These are phyloP conservation scores for Hyppa rectilinea DNA, from an alignment of 2,888 invertebrate species.

Conservation along the genomic window DNA sequence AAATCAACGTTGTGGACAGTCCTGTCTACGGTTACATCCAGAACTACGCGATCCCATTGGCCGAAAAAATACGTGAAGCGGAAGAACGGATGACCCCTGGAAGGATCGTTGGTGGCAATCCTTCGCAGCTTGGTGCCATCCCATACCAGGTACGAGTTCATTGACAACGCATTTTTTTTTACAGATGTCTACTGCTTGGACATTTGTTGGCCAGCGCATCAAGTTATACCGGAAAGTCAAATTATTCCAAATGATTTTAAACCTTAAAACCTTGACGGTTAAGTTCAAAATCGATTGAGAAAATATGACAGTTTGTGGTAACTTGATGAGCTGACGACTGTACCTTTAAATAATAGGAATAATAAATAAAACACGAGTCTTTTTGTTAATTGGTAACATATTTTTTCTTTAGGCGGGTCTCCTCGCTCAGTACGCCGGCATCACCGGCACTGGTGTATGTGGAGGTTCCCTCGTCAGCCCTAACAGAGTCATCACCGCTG, in stretches of 20 bases:
- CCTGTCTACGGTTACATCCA: slow-evolving; percentile 63
- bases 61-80: slow-evolving; percentile 52
- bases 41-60: slow-evolving; percentile 64
- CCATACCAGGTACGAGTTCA: slow-evolving; percentile 49
- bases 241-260: no score
- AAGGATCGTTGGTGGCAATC: slow-evolving; percentile 62
- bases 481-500: slow-evolving; percentile 72
- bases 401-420: slow-evolving; percentile 69
- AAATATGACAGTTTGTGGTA: no score
- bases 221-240: no score
- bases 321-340: no score
- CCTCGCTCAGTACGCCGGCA: slow-evolving; percentile 53
- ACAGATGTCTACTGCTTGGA: neutral
- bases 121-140: slow-evolving; percentile 55
- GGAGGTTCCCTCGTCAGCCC: slow-evolving; percentile 74
- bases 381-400: neutral
- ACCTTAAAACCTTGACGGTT: no score
- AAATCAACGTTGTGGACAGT: slow-evolving; percentile 34
- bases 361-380: no score
- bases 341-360: neutral
- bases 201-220: no score
- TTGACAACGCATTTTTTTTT: neutral
- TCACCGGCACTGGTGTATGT: slow-evolving; percentile 68
- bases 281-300: no score
- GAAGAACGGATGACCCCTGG: slow-evolving; percentile 48